Evolutionary conservation across 2,888 invertebrate species (phyloP), one percentile per base, ranked within the genome.

Genomic region (Leucophora obtusa): DNA sequence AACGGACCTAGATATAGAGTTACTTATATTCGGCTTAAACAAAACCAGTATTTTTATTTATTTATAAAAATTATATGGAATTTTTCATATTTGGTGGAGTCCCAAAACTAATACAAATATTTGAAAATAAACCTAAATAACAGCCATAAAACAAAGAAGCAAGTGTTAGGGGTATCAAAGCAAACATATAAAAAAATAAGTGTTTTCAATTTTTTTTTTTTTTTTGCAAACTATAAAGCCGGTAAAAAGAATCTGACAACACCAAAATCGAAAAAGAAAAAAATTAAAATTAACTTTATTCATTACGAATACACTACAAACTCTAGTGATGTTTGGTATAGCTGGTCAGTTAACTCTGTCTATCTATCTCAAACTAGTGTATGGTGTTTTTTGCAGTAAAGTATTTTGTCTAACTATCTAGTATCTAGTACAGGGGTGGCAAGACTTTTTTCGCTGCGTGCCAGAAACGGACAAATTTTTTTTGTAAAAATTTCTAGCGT

Each of bases 201-300:
- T 75, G 56, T 68, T 75, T 28, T 56, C 47, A 43, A 59, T 63
- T 60, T 47, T 59, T 56, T 10, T 47, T 59, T 56, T 10, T 14
- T 59, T 59, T 73, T 58, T 50, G n/a, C 51, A 43, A 68, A 17
- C 8, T 47, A 53, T 43, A 60, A 51, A 71, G 66, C 71, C 79
- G 71, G 66, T 56, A 70, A 71, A 56, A 43, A 76, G 58, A 76
- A 76, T 76, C 72, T 54, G 59, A 72, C 72, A 72, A 70, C 51
- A 21, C 43, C 51, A 51, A 56, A 15, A 17, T 14, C 5, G 28
- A 24, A 28, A 53, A 53, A 14, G 28, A 38, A 73, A 59, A 14
- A 59, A 21, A 3, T 21, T 21, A 54, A 59, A 62, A 62, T 53
- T 50, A 33, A 69, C 24, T 63, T 63, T 73, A 58, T 21, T 21